Evolutionary conservation across 1,140 invertebrate genomes (phyloP), one percentile per base, ranked within the genome.

Genomic region (Monomorium pharaonis): DNA sequence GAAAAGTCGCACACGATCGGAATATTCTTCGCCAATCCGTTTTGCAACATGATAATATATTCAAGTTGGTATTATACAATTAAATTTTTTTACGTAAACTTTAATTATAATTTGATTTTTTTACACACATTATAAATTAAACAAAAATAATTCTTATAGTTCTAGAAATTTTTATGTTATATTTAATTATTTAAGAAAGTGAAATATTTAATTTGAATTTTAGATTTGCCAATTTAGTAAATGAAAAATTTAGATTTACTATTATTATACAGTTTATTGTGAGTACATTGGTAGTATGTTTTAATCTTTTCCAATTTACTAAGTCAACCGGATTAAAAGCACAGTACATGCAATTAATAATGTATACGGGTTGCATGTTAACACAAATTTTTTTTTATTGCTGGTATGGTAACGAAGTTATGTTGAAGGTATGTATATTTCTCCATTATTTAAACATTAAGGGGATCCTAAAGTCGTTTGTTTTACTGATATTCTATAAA

Each of bases 361-460:
- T 92, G 3, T 92, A 88, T 21, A 44, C 90, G 42, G 24, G 47
- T 33, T 90, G 86, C 16, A 85, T 89, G 72, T 47, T 86, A 24
- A 14, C 87, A 2, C 91, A 96, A 72, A 91, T 96, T 6, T 95
- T 95, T 47, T 88, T 96, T 1, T 96, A 96, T 77, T 96, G 96
- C 86, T 96, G 95, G 95, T 96, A 95, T 84, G 96, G 96, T 1
- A 95, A 95, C 85, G 95, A 96, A 88, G 93, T 96, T 0, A 96
- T 75, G 51, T 6, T 89, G 3, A 89, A 88, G 83, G 88, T 89
- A 75, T n/a, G n/a, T 74, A n/a, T 72, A 0, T 51, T 27, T n/a
- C n/a, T n/a, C n/a, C n/a, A n/a, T n/a, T n/a, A n/a, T n/a, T n/a
- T n/a, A n/a, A n/a, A n/a, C n/a, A n/a, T n/a, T n/a, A n/a, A n/a